Evolutionary conservation across 2,888 invertebrate species (phyloP).

Genomic region (Petrolisthes cinctipes): DNA sequence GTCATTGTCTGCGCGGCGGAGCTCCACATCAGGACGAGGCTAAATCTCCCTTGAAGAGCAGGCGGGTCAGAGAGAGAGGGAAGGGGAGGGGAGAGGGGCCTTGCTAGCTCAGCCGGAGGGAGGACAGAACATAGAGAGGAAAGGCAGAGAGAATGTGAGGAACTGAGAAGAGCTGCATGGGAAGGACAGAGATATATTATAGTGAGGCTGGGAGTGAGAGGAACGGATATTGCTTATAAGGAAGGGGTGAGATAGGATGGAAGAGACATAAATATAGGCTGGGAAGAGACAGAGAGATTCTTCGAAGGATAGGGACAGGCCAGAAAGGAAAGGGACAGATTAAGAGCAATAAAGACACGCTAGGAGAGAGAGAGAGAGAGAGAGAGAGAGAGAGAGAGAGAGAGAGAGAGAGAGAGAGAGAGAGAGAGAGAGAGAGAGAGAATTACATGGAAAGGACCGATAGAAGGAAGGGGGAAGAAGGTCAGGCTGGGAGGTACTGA

Average conservation of each 20-base stretch:
- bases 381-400: neutral
- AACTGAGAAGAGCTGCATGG: neutral
- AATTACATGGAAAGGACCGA: neutral
- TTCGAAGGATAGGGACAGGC: neutral
- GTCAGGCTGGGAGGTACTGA: neutral
- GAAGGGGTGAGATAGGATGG: neutral
- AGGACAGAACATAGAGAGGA: no score
- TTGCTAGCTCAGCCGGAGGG: no score
- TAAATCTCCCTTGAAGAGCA: slow-evolving; percentile 11
- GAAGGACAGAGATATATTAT: neutral
- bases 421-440: neutral
- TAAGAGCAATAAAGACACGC: no score
- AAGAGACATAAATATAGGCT: neutral
- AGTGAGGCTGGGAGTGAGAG: neutral
- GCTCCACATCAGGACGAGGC: slow-evolving; percentile 12
- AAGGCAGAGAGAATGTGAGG: neutral
- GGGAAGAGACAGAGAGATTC: neutral
- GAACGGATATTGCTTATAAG: neutral
- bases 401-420: neutral
- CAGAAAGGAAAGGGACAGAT: neutral
- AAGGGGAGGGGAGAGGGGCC: neutral
- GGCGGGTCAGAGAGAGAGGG: neutral
- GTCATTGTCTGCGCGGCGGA: slow-evolving; percentile 6
- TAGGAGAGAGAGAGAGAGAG: slow-evolving; percentile 9
- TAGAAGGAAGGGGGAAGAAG: neutral